Base-by-base conservation (phyloP, 2,797 vertebrate species). In the Pitangus sulphuratus region DNA sequence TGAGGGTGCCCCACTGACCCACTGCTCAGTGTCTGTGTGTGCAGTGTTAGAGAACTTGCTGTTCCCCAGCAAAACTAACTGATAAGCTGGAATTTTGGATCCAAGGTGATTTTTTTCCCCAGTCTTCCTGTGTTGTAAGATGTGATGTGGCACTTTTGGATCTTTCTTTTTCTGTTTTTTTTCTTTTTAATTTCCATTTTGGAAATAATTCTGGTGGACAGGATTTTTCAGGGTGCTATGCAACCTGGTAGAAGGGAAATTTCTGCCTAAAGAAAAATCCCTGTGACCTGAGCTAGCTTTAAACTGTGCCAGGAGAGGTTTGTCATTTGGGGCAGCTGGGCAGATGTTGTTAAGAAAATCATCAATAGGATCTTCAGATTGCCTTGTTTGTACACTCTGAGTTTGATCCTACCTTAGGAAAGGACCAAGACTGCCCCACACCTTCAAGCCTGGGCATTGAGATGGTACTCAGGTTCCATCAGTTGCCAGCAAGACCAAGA, bases 401-500 rank as follows among this genome's bases (percentile, higher is more conserved):
- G 39, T 45, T 53, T 1, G 1, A 20, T 42, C 11, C 26, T 20
- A 0, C 13, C n/a, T 50, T 60, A 2, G 0, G 47, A 61, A 76
- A 66, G 56, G 57, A 72, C 9, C 31, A n/a, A 35, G 3, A 33
- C 2, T 37, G 53, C 31, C 35, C 51, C 35, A 5, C 1, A 1
- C 2, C 28, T 44, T 70, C 28, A 24, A 35, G 8, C 20, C 51
- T 26, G 33, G 21, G 61, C 28, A 2, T 2, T 22, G 37, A 66
- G 42, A 10, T 16, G 65, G 30, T 11, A 42, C 37, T 30, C 64
- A 44, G 56, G 30, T 25, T 79, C 35, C 48, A 24, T 2, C 2
- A 0, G 53, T 2, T 2, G 2, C 28, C 70, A 85, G 64, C 0
- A 1, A 60, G 56, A 79, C 24, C 24, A 70, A 53, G 53, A 62